phyloP scores from a whole-genome alignment of 2,888 invertebrate genomes.

The Lithophane ornitopus region DNA sequence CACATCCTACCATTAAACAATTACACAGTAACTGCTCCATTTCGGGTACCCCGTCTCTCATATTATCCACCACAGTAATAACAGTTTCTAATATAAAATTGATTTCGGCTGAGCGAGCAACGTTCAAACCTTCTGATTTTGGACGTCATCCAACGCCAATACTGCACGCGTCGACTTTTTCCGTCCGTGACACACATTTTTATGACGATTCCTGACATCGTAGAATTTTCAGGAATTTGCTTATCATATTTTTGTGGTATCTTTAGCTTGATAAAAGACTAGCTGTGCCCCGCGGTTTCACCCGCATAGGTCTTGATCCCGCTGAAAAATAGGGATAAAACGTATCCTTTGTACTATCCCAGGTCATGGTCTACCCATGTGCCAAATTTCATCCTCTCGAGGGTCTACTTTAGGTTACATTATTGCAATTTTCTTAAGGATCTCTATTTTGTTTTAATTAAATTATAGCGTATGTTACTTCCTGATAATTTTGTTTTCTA shows the following conservation, averaged over 20 bases:
- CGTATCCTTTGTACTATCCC: no score
- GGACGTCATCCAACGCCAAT: constrained; percentile 73
- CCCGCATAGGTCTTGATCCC: no score
- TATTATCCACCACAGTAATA: constrained; percentile 67
- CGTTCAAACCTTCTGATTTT: constrained; percentile 65
- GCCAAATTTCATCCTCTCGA: no score
- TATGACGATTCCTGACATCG: constrained; percentile 62
- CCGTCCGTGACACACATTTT: constrained; percentile 71
- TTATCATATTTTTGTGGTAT: constrained; percentile 37
- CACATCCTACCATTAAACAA: constrained; percentile 50
- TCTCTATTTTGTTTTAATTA: no score
- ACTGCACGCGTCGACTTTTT: constrained; percentile 68
- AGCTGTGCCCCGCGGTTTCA: no score
- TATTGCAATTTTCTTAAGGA: no score
- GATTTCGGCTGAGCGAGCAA: constrained; percentile 74
- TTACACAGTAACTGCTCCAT: constrained; percentile 38
- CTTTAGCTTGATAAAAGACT: constrained; percentile 14
- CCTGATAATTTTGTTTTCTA: no score
- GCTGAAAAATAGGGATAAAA: no score
- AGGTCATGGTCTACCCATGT: no score
- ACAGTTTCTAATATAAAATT: constrained; percentile 73
- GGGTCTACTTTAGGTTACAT: no score
- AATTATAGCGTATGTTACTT: no score
- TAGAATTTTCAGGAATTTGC: constrained; percentile 61
- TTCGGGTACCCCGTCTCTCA: constrained; percentile 60